Conservation (phyloP, 2,113 vertebrate species). For the Illadopsis cleaveri region DNA sequence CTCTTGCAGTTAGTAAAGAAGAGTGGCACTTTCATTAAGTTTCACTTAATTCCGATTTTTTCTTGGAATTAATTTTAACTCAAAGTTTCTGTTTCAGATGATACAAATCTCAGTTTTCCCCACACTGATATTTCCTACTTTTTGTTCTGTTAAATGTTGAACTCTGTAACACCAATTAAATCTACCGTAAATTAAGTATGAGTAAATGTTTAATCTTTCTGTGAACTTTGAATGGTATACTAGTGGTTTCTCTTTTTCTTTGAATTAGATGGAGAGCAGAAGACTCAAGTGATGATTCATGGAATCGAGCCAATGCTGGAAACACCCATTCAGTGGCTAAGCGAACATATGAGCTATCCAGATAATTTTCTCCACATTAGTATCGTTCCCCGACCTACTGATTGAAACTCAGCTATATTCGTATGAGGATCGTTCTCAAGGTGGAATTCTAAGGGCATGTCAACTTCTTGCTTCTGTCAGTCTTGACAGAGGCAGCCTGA, state of each 20-base stretch:
- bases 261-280: constrained; percentile 88
- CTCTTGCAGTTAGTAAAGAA: constrained; percentile 38
- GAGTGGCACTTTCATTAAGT: constrained; percentile 41
- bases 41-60: constrained; percentile 60
- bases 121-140: constrained; percentile 46
- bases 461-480: constrained; percentile 58
- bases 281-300: constrained; percentile 93
- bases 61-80: constrained; percentile 66
- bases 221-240: constrained; percentile 26
- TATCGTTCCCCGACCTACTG: constrained; percentile 84
- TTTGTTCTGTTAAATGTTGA: constrained; percentile 27
- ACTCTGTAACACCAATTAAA: constrained; percentile 7
- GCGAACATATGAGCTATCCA: constrained; percentile 97
- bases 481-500: constrained; percentile 56
- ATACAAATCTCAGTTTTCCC: constrained; percentile 65
- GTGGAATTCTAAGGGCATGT: constrained; percentile 66
- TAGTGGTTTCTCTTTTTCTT: constrained; percentile 71
- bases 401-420: constrained; percentile 76
- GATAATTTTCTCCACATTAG: constrained; percentile 99
- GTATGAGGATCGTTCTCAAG: constrained; percentile 19
- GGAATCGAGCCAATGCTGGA: constrained; percentile 97
- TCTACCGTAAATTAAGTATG: not conserved
- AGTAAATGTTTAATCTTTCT: constrained; percentile 37
- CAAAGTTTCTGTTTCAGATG: constrained; percentile 56
- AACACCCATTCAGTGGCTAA: constrained; percentile 97